Conservation (phyloP, 2,888 invertebrate genomes). For the Stenchaetothrips biformis region DNA sequence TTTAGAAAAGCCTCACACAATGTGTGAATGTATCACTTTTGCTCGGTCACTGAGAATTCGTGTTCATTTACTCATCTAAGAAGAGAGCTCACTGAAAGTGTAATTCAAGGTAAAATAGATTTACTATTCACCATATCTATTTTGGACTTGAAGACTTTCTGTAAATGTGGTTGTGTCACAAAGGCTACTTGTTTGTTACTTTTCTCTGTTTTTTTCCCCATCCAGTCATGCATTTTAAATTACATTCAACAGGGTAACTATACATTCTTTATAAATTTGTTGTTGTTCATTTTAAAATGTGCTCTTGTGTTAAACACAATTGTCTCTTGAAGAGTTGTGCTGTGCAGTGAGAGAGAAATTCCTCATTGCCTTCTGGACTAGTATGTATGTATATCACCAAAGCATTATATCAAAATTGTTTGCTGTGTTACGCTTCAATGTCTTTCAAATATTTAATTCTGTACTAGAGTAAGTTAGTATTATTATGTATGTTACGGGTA, state of each 20-base stretch:
- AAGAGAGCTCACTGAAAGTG: no score
- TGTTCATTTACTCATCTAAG: no score
- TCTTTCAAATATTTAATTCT: no score
- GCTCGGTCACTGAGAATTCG: no score
- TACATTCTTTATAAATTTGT: not conserved
- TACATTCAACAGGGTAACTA: constrained; percentile 4
- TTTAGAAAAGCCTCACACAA: no score
- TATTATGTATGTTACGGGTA: no score
- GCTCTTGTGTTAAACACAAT: not conserved
- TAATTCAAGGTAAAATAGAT: not conserved
- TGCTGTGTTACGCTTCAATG: no score
- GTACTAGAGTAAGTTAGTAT: no score
- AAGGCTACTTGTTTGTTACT: constrained; percentile 6
- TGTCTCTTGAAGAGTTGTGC: not conserved
- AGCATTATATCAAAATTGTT: no score
- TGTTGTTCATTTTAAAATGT: constrained; percentile 10
- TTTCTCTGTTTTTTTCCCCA: constrained; percentile 2
- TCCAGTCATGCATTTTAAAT: constrained; percentile 25
- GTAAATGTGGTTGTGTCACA: not conserved
- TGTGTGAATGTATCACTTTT: no score
- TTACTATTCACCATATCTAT: not conserved
- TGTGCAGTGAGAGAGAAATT: not conserved
- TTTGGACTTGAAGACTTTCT: constrained; percentile 21
- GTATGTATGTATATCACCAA: no score
- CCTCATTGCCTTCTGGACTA: not conserved